phyloP scores from a whole-genome alignment of 2,113 vertebrate genomes.

The Otis tarda region DNA sequence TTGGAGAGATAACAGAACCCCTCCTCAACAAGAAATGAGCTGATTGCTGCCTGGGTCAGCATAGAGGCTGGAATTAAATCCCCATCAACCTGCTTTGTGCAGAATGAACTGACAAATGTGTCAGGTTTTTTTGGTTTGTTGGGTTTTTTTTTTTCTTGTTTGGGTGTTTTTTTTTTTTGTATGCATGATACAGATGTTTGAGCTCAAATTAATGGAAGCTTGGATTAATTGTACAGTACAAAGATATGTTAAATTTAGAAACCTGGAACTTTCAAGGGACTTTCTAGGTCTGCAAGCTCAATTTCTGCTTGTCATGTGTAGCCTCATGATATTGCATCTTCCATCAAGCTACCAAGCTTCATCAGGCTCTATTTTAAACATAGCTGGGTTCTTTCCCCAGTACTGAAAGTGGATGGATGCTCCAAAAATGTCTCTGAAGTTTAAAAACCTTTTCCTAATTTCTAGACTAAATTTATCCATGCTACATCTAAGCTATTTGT shows the following conservation, averaged over 20 bases:
- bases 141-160: neutral
- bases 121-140: neutral
- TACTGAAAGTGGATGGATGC: neutral
- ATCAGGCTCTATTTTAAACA: neutral
- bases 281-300: neutral
- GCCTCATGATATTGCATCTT: neutral
- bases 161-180: neutral
- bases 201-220: neutral
- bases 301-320: neutral
- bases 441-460: neutral
- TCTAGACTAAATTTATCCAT: neutral
- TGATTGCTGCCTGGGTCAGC: neutral
- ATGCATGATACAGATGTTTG: neutral
- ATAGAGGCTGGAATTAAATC: neutral
- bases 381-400: neutral
- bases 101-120: neutral
- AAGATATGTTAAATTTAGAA: neutral
- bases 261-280: neutral
- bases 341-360: neutral
- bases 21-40: neutral
- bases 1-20: neutral
- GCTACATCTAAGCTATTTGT: neutral
- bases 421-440: neutral
- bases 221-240: neutral
- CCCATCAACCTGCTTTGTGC: neutral